Base-by-base conservation (phyloP, 2,888 invertebrate species). In the Cordilura impudica region DNA sequence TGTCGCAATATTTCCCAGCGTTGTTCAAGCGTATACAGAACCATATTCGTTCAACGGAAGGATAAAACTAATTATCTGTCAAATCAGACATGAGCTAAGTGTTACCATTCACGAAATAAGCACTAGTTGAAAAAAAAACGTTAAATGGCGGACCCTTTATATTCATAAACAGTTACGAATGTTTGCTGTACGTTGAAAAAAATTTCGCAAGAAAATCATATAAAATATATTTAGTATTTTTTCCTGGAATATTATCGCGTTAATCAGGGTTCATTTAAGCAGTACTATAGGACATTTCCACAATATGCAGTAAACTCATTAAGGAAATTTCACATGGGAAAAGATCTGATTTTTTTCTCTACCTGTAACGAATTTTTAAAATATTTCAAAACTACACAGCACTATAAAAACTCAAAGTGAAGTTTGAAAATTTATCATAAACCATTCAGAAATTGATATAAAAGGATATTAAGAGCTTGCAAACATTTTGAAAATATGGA, bases 401-500 rank as follows among this genome's bases (percentile, higher is more conserved):
- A n/a, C 21, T 58, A 43, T 58, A 58, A 58, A 58, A 14, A 58
- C 16, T 14, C 10, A 10, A 23, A 14, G 2, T 14, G 14, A 5
- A 23, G 0, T 23, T 23, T 12, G 1, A 5, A 43, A 39, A 39
- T 4, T 16, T 39, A 6, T 23, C 58, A 58, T 2, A 43, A 39
- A 58, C 14, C 14, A 14, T 21, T 43, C 43, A 23, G 23, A 23
- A 8, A 4, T 39, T 23, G 6, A 3, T 2, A n/a, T 1, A 21
- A 8, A 14, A 10, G 23, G 58, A 39, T 21, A 16, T 35, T 10
- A 26, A 26, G 6, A 26, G 6, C 6, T 26, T 26, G 6, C n/a
- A n/a, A n/a, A n/a, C 26, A 26, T 3, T 26, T 26, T 26, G 26
- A 26, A 4, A 65, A 8, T 21, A 72, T 72, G 72, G 72, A 71